Percentiles rank a stretch among this genome's conserved stretches.
phyloP scores from a whole-genome alignment of 2,797 vertebrate species.

The Esox lucius region DNA sequence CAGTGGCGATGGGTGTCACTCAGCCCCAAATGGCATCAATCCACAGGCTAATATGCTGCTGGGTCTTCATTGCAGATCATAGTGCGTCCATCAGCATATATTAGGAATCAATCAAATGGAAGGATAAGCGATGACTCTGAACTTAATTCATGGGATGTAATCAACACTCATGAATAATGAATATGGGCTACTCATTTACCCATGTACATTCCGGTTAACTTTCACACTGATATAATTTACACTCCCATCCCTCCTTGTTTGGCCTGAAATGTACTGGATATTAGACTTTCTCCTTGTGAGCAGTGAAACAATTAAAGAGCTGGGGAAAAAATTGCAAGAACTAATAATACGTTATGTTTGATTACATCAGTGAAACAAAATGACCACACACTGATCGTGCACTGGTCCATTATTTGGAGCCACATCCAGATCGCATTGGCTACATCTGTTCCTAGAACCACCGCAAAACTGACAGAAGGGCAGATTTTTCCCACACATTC shows the following conservation, averaged over 20 bases:
- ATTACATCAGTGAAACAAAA: slow-evolving; percentile 2
- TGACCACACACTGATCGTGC: not conserved
- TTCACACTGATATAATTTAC: not conserved
- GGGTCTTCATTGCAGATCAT: not conserved
- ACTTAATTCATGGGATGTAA: not conserved
- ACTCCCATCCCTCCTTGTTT: not conserved
- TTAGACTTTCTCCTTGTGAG: not conserved
- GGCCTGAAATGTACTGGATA: not conserved
- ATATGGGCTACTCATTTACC: not conserved
- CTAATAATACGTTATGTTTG: not conserved
- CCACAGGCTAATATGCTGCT: not conserved
- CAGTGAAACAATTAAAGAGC: not conserved
- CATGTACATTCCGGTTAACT: not conserved
- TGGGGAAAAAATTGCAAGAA: not conserved
- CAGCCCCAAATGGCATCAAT: not conserved
- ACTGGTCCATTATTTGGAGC: no score
- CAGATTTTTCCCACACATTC: not conserved
- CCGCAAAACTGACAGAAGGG: no score
- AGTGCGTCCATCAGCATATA: not conserved
- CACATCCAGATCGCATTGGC: not conserved
- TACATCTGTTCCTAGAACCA: no score
- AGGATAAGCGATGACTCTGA: slow-evolving; percentile 5
- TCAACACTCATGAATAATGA: slow-evolving; percentile 4
- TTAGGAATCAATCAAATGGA: not conserved
- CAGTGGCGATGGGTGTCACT: slow-evolving; percentile 13